These are phyloP conservation scores for Ptiloglossa arizonensis DNA, from an alignment of 1,140 invertebrate genomes.

Conservation along the genomic window DNA sequence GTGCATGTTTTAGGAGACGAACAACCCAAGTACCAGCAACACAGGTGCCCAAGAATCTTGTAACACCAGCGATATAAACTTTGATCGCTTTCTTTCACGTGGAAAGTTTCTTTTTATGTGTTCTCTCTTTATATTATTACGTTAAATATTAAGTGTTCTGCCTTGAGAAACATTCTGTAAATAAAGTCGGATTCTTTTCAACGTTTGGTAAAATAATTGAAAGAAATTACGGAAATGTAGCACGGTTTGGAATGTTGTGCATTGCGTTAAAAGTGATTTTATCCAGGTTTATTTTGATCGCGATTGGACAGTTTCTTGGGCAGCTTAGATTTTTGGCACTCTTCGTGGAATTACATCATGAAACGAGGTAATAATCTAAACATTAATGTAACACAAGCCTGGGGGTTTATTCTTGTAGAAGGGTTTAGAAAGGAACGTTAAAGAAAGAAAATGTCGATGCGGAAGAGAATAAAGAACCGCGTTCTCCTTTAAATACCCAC, in stretches of 20 bases:
- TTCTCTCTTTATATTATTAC: too few species aligned
- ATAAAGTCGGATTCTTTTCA: too few species aligned
- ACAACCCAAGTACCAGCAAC: slow-evolving; percentile 2
- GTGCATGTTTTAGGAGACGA: slow-evolving; percentile 27
- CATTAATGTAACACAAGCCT: slow-evolving; percentile 27
- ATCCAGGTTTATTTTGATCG: too few species aligned
- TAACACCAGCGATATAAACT: too few species aligned
- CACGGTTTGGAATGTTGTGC: too few species aligned
- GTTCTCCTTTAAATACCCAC: not conserved
- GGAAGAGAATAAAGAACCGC: not conserved
- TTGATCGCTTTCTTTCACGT: too few species aligned
- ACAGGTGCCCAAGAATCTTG: not conserved
- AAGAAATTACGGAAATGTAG: too few species aligned
- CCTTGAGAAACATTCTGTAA: too few species aligned
- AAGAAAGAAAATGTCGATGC: slow-evolving; percentile 5
- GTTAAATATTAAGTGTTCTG: too few species aligned
- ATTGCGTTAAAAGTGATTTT: too few species aligned
- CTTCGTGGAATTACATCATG: not conserved
- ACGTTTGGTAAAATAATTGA: too few species aligned
- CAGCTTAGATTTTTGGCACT: not conserved
- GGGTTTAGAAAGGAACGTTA: slow-evolving; percentile 27
- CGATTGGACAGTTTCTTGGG: not conserved
- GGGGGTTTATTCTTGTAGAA: not conserved
- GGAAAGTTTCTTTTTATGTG: too few species aligned
- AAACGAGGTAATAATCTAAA: slow-evolving; percentile 26